Percentiles rank a stretch among this genome's conserved stretches.
phyloP scores from a whole-genome alignment of 2,113 vertebrate genomes.

The Melozone crissalis region DNA sequence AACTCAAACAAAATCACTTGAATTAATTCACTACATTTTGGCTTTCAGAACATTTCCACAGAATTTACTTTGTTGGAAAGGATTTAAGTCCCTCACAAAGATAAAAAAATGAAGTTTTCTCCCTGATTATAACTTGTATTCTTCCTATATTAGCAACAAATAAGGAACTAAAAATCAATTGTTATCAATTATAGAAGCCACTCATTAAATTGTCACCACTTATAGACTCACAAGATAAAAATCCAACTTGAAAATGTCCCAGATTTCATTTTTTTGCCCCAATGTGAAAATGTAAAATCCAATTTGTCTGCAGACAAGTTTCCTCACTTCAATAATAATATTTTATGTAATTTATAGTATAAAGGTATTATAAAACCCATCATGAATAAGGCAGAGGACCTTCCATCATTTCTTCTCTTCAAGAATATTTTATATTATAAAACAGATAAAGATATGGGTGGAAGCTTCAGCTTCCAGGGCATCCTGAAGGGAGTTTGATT shows the following conservation, averaged over 20 bases:
- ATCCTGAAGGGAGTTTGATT: background rate
- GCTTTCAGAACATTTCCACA: background rate
- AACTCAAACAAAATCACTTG: background rate
- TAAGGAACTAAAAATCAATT: background rate
- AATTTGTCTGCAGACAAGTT: too few species aligned
- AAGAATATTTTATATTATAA: background rate
- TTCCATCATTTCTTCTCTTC: background rate
- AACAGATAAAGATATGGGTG: background rate
- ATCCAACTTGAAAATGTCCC: background rate
- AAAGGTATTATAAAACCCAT: background rate
- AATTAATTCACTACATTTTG: background rate
- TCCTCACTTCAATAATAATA: background rate
- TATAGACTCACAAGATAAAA: background rate
- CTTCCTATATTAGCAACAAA: background rate
- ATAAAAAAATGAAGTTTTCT: background rate
- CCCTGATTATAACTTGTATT: background rate
- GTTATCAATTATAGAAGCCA: background rate
- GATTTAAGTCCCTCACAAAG: background rate
- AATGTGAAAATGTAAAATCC: rapidly evolving
- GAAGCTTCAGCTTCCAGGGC: background rate
- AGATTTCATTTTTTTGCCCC: background rate
- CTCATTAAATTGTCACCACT: background rate
- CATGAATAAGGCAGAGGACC: background rate
- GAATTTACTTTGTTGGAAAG: background rate
- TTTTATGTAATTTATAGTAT: background rate